A percentile compares a stretch with the other conserved stretches of the same genome.
Evolutionary conservation across 1,140 invertebrate genomes (phyloP).

Genomic region (Tetragnatha versicolor): DNA sequence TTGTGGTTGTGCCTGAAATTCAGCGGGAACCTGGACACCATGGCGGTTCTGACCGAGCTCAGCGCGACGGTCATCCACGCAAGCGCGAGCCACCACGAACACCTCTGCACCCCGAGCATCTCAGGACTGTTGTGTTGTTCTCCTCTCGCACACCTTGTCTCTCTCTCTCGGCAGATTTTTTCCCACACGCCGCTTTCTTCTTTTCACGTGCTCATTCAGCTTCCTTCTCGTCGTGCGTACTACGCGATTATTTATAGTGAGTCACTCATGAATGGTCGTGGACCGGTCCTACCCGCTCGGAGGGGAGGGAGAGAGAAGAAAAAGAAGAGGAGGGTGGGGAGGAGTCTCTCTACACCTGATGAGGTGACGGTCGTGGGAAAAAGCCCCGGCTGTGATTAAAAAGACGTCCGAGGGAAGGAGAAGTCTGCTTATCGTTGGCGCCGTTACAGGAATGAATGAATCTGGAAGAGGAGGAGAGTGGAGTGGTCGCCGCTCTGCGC

Average conservation of each 20-base stretch:
- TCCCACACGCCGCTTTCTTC: background rate
- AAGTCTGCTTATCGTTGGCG: too few species aligned
- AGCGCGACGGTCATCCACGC: conserved; percentile 10
- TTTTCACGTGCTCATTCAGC: conserved; percentile 47
- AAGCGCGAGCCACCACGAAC: conserved; percentile 36
- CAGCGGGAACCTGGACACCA: conserved; percentile 51
- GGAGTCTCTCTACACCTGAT: conserved; percentile 9
- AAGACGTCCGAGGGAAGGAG: conserved; percentile 24
- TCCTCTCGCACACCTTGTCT: background rate
- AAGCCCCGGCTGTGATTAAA: conserved; percentile 39
- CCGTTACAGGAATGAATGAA: conserved; percentile 52
- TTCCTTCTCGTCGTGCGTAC: conserved; percentile 49
- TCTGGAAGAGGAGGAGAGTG: conserved; percentile 11
- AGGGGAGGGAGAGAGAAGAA: conserved; percentile 34
- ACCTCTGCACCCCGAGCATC: conserved; percentile 33
- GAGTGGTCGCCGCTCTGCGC: conserved; percentile 15
- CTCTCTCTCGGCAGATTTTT: background rate
- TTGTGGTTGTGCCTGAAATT: conserved; percentile 51
- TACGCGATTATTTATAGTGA: conserved; percentile 57
- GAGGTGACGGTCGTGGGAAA: conserved; percentile 42
- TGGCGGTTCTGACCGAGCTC: conserved; percentile 34
- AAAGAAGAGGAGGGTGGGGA: conserved; percentile 13
- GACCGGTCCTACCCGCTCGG: conserved; percentile 47
- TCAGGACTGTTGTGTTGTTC: background rate
- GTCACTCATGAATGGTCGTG: conserved; percentile 53